A percentile compares a stretch with the other conserved stretches of the same genome.
These are phyloP conservation scores for Lumbricus terrestris DNA, from an alignment of 2,888 invertebrate genomes.

Conservation along the genomic window DNA sequence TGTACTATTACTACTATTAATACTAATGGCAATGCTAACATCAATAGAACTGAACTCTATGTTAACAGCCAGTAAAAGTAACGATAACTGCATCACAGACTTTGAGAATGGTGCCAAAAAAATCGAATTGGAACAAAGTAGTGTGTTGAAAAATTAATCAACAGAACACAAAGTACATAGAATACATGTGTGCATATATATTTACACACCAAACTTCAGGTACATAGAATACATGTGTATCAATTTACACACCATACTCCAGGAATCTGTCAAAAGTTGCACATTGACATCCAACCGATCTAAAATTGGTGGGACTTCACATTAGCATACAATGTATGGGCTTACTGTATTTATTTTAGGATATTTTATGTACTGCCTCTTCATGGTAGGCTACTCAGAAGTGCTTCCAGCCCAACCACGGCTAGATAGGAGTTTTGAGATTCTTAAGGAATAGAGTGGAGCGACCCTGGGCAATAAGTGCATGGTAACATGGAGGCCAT, in stretches of 20 bases:
- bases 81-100: neutral
- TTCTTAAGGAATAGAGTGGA: too few relatives aligned
- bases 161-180: neutral
- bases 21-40: neutral
- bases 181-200: too few relatives aligned
- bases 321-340: too few relatives aligned
- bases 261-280: neutral
- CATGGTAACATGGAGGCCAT: too few relatives aligned
- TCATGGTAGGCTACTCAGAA: too few relatives aligned
- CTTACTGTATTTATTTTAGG: too few relatives aligned
- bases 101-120: neutral
- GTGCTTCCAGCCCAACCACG: too few relatives aligned
- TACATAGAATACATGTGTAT: too few relatives aligned
- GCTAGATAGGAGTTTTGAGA: too few relatives aligned
- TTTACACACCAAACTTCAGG: neutral
- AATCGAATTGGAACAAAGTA: neutral
- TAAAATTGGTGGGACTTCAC: too few relatives aligned
- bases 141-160: neutral
- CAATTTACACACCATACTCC: neutral
- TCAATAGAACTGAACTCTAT: neutral
- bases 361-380: too few relatives aligned
- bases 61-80: neutral
- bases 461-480: too few relatives aligned
- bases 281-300: neutral
- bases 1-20: neutral